phyloP scores from a whole-genome alignment of 1,140 invertebrate genomes.

The Drosophila seguyi region DNA sequence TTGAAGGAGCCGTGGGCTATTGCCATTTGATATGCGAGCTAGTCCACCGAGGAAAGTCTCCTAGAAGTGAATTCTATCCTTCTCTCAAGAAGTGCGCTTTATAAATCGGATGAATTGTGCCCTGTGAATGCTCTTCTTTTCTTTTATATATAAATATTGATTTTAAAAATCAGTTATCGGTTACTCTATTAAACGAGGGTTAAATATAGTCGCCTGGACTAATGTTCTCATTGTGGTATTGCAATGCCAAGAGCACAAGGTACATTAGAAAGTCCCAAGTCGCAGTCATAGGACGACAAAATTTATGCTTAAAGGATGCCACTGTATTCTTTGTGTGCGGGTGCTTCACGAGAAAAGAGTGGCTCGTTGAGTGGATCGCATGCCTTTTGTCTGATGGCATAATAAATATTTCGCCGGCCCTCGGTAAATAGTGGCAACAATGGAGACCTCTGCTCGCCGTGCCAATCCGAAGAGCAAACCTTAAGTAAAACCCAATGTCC shows the following conservation, averaged over 20 bases:
- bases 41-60: slow-evolving; percentile 3
- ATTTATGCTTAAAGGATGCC: slow-evolving; percentile 66
- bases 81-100: background rate
- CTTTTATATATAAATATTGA: background rate
- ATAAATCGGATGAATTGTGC: background rate
- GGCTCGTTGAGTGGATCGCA: slow-evolving; percentile 49
- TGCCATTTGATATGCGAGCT: slow-evolving; percentile 34
- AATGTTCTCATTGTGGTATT: background rate
- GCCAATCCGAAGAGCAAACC: slow-evolving; percentile 25
- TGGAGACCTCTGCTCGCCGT: slow-evolving; percentile 25
- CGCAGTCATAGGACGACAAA: slow-evolving; percentile 6
- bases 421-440: slow-evolving; percentile 71
- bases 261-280: too few relatives aligned
- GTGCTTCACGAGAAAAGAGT: slow-evolving; percentile 16
- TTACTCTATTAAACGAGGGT: background rate
- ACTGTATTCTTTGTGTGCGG: slow-evolving; percentile 24
- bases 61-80: slow-evolving; percentile 57
- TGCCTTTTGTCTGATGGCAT: slow-evolving; percentile 79
- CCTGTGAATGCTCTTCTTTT: slow-evolving; percentile 4
- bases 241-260: too few relatives aligned
- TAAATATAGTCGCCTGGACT: too few relatives aligned
- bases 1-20: slow-evolving; percentile 23
- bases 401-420: slow-evolving; percentile 75
- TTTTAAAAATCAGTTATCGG: background rate
- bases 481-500: slow-evolving; percentile 44